Percentiles rank a stretch among this genome's conserved stretches.
Conservation (phyloP, 2,888 invertebrate genomes). For the Selenia dentaria region DNA sequence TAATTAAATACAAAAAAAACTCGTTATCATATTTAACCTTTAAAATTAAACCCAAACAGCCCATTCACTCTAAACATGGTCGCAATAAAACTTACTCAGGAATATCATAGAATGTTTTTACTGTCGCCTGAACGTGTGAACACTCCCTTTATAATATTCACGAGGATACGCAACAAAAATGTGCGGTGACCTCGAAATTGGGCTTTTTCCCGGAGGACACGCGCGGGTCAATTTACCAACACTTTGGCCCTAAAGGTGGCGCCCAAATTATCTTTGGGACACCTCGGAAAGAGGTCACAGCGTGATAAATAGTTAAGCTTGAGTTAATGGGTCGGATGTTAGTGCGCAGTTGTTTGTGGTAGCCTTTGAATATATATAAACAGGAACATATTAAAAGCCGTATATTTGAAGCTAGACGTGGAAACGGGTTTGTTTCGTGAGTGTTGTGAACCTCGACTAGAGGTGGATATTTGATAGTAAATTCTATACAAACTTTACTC, state of each 20-base stretch:
- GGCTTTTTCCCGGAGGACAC: slow-evolving; percentile 54
- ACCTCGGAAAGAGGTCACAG: slow-evolving; percentile 63
- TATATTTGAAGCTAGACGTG: slow-evolving; percentile 4
- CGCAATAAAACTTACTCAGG: slow-evolving; percentile 53
- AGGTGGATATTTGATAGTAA: too few species aligned
- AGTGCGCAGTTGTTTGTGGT: slow-evolving; percentile 40
- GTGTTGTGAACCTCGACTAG: too few species aligned
- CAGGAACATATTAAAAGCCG: slow-evolving; percentile 15
- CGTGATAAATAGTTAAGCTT: slow-evolving; percentile 64
- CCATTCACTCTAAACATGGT: slow-evolving; percentile 32
- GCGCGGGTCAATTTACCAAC: slow-evolving; percentile 63
- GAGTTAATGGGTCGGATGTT: slow-evolving; percentile 57
- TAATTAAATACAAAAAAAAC: too few species aligned
- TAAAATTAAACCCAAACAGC: slow-evolving; percentile 32
- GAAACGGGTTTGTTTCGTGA: not conserved
- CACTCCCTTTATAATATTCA: slow-evolving; percentile 67
- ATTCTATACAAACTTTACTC: too few species aligned
- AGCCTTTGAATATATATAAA: slow-evolving; percentile 11
- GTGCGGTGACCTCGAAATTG: slow-evolving; percentile 62
- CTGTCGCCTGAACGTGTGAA: slow-evolving; percentile 59
- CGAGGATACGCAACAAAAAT: slow-evolving; percentile 58
- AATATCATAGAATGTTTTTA: slow-evolving; percentile 57
- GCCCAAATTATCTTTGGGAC: slow-evolving; percentile 70
- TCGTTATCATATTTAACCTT: too few species aligned
- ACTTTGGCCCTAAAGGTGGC: slow-evolving; percentile 63